Base-by-base conservation (phyloP, 2,797 vertebrate species). In the Limnodromus scolopaceus region DNA sequence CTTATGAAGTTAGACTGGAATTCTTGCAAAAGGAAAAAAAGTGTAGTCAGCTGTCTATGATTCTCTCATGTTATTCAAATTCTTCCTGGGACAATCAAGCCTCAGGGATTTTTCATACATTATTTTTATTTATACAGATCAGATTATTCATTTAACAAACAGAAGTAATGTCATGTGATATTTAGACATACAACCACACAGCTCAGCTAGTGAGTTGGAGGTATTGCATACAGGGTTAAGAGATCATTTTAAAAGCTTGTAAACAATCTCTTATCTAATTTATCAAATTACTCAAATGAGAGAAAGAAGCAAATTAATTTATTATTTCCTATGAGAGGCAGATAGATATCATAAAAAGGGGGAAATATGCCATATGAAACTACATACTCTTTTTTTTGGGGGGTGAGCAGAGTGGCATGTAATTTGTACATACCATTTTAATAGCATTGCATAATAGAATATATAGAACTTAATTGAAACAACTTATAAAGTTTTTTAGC, bases 361-460 rank as follows among this genome's bases (percentile, higher is more conserved):
- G 19, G 3, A 64, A 83, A 58, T 48, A 4, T 43, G 15, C 27
- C 6, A 6, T 48, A 38, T 41, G 18, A 88, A 90, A 69, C 57
- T 16, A 39, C 11, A 68, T 3, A 13, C 48, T 71, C 3, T 72
- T 63, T 7, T 48, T 36, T 34, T 14, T 3, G 5, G 16, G 5
- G 0, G 4, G 8, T 12, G 6, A 2, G 11, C 2, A 0, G 1
- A 8, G 55, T 4, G 7, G 30, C 4, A 11, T n/a, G 3, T 48
- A 70, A 15, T 41, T 60, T 53, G 4, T 78, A 45, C 24, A 13
- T 46, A 49, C 6, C 2, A 64, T 78, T 80, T 89, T 27, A 80
- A 65, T 36, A 28, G 19, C 19, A 53, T 43, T 36, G 9, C 4
- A 5, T 63, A 49, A 34, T 34, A 51, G 16, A 65, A 30, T 55